Conservation (phyloP, 2,797 vertebrate species). For the Schizopygopsis pylzovi region DNA sequence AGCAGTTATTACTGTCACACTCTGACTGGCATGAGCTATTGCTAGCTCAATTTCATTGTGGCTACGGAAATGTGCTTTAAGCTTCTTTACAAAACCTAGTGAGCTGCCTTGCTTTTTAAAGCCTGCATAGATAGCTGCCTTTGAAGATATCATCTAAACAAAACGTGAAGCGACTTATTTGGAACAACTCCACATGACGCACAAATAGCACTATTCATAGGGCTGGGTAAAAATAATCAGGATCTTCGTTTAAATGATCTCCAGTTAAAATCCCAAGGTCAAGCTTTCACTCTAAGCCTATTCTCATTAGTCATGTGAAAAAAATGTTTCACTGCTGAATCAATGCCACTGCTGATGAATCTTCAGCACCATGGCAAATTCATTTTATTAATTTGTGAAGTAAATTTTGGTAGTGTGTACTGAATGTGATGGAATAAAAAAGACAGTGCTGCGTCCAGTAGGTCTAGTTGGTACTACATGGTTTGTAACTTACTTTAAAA, state of each 20-base stretch:
- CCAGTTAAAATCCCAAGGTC: background rate
- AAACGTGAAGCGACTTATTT: constrained; percentile 9
- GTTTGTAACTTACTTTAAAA: background rate
- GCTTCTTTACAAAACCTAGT: background rate
- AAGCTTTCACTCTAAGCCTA: background rate
- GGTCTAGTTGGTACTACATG: background rate
- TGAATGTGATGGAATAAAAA: background rate
- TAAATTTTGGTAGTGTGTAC: background rate
- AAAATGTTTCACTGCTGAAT: background rate
- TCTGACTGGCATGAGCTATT: constrained; percentile 10
- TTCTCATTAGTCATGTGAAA: background rate
- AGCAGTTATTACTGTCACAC: constrained; percentile 21
- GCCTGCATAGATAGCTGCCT: constrained; percentile 1
- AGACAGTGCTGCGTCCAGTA: background rate
- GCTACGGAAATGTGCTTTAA: background rate
- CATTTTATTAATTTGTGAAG: background rate
- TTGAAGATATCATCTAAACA: background rate
- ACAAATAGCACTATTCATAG: background rate
- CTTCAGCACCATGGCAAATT: background rate
- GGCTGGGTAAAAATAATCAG: constrained; percentile 6
- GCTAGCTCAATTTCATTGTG: background rate
- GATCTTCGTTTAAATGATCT: background rate
- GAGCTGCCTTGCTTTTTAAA: constrained; percentile 6
- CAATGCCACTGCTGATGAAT: background rate
- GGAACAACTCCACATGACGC: background rate